Conservation (phyloP, 2,797 vertebrate species). For the Labroides dimidiatus region DNA sequence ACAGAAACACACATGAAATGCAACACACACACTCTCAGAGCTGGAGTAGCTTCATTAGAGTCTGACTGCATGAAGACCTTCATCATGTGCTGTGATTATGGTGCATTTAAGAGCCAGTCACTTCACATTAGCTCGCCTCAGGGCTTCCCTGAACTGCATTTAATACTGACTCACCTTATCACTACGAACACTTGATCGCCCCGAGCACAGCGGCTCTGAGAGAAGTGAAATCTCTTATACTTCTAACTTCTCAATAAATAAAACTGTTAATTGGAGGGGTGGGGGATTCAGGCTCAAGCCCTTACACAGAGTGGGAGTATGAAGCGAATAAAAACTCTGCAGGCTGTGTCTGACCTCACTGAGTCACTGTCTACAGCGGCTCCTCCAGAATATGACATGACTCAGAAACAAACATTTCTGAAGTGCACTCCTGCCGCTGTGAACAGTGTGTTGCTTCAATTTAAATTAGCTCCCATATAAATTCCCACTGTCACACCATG, state of each 20-base stretch:
- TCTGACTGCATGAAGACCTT: conserved; percentile 6
- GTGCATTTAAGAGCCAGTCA: conserved; percentile 9
- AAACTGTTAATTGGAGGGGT: conserved; percentile 45
- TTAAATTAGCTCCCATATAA: not conserved
- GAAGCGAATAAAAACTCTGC: conserved; percentile 45
- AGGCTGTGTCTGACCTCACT: conserved; percentile 70
- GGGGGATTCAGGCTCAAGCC: conserved; percentile 30
- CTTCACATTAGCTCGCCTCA: conserved; percentile 3
- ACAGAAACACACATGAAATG: conserved; percentile 5
- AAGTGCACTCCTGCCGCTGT: conserved; percentile 35
- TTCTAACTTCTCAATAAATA: conserved; percentile 41
- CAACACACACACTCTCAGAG: not conserved
- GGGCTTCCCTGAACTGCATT: conserved; percentile 40
- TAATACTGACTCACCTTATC: conserved; percentile 40
- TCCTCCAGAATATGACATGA: conserved; percentile 53
- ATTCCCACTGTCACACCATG: not conserved
- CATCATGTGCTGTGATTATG: conserved; percentile 10
- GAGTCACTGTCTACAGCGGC: conserved; percentile 71
- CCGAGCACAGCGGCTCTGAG: not conserved
- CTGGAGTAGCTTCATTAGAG: conserved; percentile 29
- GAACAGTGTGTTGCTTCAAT: conserved; percentile 5
- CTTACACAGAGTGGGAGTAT: conserved; percentile 53
- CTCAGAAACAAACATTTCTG: conserved; percentile 44
- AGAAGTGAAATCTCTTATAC: conserved; percentile 29
- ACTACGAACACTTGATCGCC: conserved; percentile 25